Evolutionary conservation across 2,888 invertebrate genomes (phyloP).

Genomic region (Tupiocoris notatus): DNA sequence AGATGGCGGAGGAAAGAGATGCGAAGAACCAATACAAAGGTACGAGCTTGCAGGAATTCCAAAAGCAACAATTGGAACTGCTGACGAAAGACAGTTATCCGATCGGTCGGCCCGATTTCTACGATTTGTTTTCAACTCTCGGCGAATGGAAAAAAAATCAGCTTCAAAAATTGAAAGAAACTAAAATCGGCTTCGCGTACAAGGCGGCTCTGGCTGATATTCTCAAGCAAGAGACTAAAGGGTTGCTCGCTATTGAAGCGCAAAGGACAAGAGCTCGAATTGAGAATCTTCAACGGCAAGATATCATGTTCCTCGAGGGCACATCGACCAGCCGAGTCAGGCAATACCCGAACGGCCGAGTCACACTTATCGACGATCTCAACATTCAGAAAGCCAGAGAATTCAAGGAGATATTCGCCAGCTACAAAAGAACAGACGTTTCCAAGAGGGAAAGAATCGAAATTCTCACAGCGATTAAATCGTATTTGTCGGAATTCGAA

Average conservation of each 20-base stretch:
- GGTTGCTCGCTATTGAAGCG: slow-evolving; percentile 67
- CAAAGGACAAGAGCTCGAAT: slow-evolving; percentile 62
- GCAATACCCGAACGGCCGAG: slow-evolving; percentile 68
- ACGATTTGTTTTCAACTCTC: slow-evolving; percentile 68
- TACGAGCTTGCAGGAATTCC: slow-evolving; percentile 19
- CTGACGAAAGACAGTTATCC: slow-evolving; percentile 60
- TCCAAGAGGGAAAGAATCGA: slow-evolving; percentile 52
- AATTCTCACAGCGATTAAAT: slow-evolving; percentile 30
- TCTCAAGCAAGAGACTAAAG: slow-evolving; percentile 71
- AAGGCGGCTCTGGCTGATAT: slow-evolving; percentile 69
- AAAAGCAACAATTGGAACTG: slow-evolving; percentile 16
- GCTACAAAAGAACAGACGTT: slow-evolving; percentile 53
- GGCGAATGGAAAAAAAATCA: slow-evolving; percentile 68
- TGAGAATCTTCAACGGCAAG: slow-evolving; percentile 46
- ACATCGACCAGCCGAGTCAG: slow-evolving; percentile 73
- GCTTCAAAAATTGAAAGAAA: slow-evolving; percentile 62
- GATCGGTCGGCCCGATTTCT: slow-evolving; percentile 69
- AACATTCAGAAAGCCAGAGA: slow-evolving; percentile 77
- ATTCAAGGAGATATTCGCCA: slow-evolving; percentile 67
- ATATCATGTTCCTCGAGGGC: slow-evolving; percentile 60
- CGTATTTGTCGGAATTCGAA: slow-evolving; percentile 24
- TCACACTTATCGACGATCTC: slow-evolving; percentile 76
- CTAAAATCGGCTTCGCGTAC: slow-evolving; percentile 67
- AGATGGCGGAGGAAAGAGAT: slow-evolving; percentile 30
- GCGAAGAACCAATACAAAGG: slow-evolving; percentile 38